Conservation (phyloP, 2,888 invertebrate genomes). For the Oscheius sp. region DNA sequence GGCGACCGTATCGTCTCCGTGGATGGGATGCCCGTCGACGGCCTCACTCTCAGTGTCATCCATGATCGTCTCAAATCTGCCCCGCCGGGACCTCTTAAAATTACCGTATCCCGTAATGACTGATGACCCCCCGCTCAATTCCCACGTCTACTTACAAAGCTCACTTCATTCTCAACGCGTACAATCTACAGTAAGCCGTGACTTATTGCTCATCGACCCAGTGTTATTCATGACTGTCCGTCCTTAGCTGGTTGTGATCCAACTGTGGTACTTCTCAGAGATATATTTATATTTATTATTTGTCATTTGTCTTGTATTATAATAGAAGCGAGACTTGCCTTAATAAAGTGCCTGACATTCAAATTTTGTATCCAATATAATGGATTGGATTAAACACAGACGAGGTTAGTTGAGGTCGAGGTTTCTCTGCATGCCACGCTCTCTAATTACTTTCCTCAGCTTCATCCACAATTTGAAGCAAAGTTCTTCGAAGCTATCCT, state of each 20-base stretch:
- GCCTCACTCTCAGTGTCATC: constrained; percentile 63
- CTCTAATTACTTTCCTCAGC: too few species aligned
- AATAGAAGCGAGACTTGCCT: constrained; percentile 27
- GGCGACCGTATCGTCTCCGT: constrained; percentile 58
- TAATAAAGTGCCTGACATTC: constrained; percentile 32
- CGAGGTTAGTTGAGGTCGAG: too few species aligned
- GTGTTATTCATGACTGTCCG: constrained; percentile 10
- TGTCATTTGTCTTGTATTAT: constrained; percentile 5
- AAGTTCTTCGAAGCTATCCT: too few species aligned
- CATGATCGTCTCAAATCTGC: constrained; percentile 67
- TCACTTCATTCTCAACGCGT: constrained; percentile 1
- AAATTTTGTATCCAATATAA: too few species aligned
- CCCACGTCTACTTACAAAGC: constrained; percentile 6
- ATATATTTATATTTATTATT: constrained; percentile 21
- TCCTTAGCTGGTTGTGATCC: background rate
- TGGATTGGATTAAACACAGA: too few species aligned
- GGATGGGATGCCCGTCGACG: constrained; percentile 64
- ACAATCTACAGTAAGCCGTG: background rate
- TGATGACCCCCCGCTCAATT: background rate
- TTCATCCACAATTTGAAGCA: too few species aligned
- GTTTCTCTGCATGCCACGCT: too few species aligned
- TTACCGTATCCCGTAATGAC: constrained; percentile 26
- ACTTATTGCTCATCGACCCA: constrained; percentile 14
- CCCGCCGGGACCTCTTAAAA: constrained; percentile 58
- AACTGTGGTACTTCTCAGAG: constrained; percentile 31